Conservation (phyloP, 2,113 vertebrate species). For the Hydrochoerus hydrochaeris region DNA sequence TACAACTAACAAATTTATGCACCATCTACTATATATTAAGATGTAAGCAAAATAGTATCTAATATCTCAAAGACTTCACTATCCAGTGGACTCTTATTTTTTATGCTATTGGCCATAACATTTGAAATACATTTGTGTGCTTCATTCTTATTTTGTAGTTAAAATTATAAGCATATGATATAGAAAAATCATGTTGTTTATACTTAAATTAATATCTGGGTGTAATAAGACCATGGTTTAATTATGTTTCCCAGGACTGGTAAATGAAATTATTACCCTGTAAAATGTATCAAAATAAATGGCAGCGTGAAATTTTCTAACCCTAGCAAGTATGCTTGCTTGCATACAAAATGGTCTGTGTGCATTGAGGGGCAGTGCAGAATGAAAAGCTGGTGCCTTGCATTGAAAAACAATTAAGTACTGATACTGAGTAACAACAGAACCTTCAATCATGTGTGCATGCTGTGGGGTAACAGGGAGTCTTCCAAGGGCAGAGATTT, state of each 20-base stretch:
- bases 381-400: not conserved
- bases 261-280: not conserved
- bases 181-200: no score
- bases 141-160: no score
- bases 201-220: not conserved
- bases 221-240: not conserved
- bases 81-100: no score
- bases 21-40: no score
- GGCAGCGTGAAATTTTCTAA: not conserved
- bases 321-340: not conserved
- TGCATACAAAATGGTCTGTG: not conserved
- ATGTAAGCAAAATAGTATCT: no score
- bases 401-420: not conserved
- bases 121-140: no score
- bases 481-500: not conserved
- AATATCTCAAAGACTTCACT: no score
- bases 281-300: not conserved
- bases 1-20: no score
- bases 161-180: no score
- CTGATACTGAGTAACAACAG: not conserved
- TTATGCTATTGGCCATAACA: no score
- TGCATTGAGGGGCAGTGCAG: not conserved
- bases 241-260: not conserved
- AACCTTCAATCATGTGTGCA: not conserved
- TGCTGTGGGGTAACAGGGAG: not conserved